These are phyloP conservation scores for Craseonycteris thonglongyai DNA, from an alignment of 2,113 vertebrate genomes.

Conservation along the genomic window DNA sequence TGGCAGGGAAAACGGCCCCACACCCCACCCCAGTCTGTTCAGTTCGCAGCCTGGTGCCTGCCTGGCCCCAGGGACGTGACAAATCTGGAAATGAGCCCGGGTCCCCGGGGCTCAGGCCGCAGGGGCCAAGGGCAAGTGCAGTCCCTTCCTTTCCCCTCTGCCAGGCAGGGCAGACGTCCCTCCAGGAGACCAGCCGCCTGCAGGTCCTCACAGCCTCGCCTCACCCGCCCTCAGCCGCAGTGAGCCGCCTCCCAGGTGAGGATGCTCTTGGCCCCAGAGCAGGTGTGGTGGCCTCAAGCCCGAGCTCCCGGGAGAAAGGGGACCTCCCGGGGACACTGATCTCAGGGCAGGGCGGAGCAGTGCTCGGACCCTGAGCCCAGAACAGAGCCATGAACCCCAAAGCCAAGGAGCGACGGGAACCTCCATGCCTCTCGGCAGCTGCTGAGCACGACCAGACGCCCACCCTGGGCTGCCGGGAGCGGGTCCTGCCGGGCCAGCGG, in stretches of 20 bases:
- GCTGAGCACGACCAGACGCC: accelerated
- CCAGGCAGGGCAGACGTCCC: neutral
- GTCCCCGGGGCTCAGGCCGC: neutral
- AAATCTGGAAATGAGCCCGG: neutral
- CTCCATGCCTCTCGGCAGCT: no score
- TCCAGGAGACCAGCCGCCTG: accelerated
- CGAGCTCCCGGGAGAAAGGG: neutral
- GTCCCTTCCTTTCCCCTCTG: neutral
- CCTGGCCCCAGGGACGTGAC: neutral
- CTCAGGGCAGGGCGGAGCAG: neutral
- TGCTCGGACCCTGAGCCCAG: accelerated
- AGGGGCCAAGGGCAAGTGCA: neutral
- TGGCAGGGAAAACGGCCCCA: neutral
- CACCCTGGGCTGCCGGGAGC: neutral
- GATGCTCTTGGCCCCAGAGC: neutral
- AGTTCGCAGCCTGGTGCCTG: conserved; percentile 9
- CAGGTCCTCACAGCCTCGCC: neutral
- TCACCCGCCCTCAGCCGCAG: accelerated
- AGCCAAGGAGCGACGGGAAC: neutral
- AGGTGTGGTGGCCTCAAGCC: neutral
- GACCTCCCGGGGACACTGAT: accelerated
- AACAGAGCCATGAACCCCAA: neutral
- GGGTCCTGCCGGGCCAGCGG: accelerated
- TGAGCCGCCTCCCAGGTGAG: neutral
- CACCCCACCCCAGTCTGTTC: neutral